These are phyloP conservation scores for Haemorhous mexicanus DNA, from an alignment of 2,113 vertebrate genomes.

Conservation along the genomic window DNA sequence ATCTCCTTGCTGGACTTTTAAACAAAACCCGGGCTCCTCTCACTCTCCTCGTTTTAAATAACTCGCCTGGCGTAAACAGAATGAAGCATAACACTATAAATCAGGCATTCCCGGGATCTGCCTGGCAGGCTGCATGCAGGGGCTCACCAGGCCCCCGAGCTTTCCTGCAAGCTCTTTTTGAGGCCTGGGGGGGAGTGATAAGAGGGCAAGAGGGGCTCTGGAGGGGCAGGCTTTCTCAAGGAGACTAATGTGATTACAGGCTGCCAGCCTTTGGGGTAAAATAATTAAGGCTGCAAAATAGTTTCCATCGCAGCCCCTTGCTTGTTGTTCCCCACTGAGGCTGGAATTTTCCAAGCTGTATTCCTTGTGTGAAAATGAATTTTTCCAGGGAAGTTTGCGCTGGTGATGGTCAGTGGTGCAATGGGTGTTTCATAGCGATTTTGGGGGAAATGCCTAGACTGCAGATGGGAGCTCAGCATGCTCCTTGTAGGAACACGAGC, in stretches of 20 bases:
- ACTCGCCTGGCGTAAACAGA: slow-evolving; percentile 68
- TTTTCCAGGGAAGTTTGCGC: not conserved
- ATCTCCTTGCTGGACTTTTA: slow-evolving; percentile 60
- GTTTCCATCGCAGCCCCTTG: not conserved
- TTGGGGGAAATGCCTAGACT: not conserved
- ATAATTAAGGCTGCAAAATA: slow-evolving; percentile 5
- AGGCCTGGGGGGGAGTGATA: not conserved
- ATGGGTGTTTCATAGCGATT: not conserved
- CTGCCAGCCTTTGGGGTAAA: slow-evolving; percentile 3
- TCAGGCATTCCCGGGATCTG: slow-evolving; percentile 54
- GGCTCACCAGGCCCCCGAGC: not conserved
- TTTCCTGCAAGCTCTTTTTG: not conserved
- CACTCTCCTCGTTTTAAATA: slow-evolving; percentile 64
- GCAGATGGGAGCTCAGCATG: not conserved
- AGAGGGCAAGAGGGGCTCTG: not conserved
- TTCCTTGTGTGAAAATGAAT: not conserved
- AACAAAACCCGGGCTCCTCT: slow-evolving; percentile 67
- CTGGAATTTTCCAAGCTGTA: not conserved
- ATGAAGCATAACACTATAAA: slow-evolving; percentile 52
- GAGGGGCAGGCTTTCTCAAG: not conserved
- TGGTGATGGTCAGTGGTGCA: not conserved
- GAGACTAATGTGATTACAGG: not conserved
- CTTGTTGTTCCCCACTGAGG: not conserved
- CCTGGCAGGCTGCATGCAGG: not conserved
- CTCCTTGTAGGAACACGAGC: fast-evolving